phyloP scores from a whole-genome alignment of 2,113 vertebrate species.

The Pangasianodon hypophthalmus region DNA sequence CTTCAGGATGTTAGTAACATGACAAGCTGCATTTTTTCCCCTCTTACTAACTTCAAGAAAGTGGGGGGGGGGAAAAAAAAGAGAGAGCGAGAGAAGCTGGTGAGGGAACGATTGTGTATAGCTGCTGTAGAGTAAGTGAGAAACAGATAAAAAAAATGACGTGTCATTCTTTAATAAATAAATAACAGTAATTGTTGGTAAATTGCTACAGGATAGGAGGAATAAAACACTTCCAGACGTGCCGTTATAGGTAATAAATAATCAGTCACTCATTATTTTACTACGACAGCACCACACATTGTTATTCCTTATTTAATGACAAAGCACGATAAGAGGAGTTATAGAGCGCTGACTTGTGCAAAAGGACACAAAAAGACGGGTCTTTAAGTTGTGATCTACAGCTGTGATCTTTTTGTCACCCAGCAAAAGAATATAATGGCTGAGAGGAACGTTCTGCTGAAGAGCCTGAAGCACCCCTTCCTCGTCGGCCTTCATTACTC shows the following conservation, averaged over 20 bases:
- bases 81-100: too few species aligned
- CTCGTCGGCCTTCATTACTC: slow-evolving; percentile 95
- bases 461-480: slow-evolving; percentile 93
- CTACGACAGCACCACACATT: not conserved
- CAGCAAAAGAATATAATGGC: slow-evolving; percentile 99
- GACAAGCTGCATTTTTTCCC: not conserved
- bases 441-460: slow-evolving; percentile 92
- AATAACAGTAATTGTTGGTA: not conserved
- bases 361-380: not conserved
- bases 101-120: not conserved
- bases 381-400: not conserved
- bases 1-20: not conserved
- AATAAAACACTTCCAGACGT: not conserved
- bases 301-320: not conserved
- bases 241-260: not conserved
- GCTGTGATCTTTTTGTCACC: slow-evolving; percentile 27
- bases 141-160: not conserved
- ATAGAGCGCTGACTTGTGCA: not conserved
- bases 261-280: not conserved
- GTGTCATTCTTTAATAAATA: not conserved
- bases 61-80: not conserved
- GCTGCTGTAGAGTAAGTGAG: not conserved
- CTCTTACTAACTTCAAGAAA: not conserved
- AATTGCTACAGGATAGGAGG: not conserved
- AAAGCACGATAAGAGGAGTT: not conserved